Evolutionary conservation across 2,888 invertebrate species (phyloP).

Genomic region (Ormia ochracea): DNA sequence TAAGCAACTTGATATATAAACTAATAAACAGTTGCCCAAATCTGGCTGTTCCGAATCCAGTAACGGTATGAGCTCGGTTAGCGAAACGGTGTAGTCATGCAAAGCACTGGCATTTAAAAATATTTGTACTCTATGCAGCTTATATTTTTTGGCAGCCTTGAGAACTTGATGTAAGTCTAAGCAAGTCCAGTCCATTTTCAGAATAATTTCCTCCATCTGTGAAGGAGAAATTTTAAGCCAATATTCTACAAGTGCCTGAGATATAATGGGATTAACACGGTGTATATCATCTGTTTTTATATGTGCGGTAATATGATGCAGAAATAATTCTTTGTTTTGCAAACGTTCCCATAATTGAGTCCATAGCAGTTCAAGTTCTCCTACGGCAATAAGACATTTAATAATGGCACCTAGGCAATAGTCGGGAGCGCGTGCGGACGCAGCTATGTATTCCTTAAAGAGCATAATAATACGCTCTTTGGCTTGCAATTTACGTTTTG

Average conservation of each 20-base stretch:
- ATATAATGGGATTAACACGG: conserved; percentile 82
- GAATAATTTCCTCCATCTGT: conserved; percentile 83
- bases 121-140: conserved; percentile 77
- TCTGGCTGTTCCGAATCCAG: conserved; percentile 77
- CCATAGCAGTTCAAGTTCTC: conserved; percentile 79
- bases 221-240: conserved; percentile 81
- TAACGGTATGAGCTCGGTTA: conserved; percentile 82
- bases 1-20: conserved; percentile 91
- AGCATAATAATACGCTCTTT: conserved; percentile 77
- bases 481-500: conserved; percentile 74
- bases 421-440: conserved; percentile 75
- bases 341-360: conserved; percentile 81
- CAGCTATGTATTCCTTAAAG: conserved; percentile 77
- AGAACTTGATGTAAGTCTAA: conserved; percentile 85
- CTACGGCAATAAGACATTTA: conserved; percentile 75
- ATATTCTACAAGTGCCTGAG: conserved; percentile 84
- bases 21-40: conserved; percentile 89
- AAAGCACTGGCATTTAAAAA: conserved; percentile 88
- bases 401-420: conserved; percentile 75
- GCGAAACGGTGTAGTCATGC: conserved; percentile 84
- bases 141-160: conserved; percentile 73
- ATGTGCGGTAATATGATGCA: conserved; percentile 84
- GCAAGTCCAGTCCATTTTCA: conserved; percentile 84
- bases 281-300: conserved; percentile 82
- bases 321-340: conserved; percentile 79